Percentiles rank a stretch among this genome's conserved stretches.
These are phyloP conservation scores for Clitarchus hookeri DNA, from an alignment of 2,888 invertebrate species.

Conservation along the genomic window DNA sequence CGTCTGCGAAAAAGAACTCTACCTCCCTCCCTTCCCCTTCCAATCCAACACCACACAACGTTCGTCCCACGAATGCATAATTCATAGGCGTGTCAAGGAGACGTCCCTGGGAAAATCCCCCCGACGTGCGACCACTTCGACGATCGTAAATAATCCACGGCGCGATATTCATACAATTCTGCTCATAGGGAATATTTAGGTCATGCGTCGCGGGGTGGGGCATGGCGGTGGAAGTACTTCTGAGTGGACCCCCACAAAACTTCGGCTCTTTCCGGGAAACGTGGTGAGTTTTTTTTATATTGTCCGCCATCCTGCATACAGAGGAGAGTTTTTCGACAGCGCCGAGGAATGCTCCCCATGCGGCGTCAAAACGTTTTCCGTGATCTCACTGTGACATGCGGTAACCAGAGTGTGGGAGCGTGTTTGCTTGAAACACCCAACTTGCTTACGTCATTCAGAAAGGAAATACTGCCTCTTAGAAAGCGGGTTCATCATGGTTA, in stretches of 20 bases:
- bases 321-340: not conserved
- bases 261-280: not conserved
- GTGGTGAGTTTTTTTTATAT: not conserved
- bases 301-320: slow-evolving; percentile 34
- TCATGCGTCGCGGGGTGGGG: not conserved
- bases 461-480: not conserved
- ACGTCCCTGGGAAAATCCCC: not conserved
- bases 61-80: not conserved
- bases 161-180: not conserved
- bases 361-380: slow-evolving; percentile 6
- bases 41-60: no score
- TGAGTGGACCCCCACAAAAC: not conserved
- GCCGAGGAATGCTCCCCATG: not conserved
- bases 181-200: slow-evolving; percentile 2
- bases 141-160: slow-evolving; percentile 7
- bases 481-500: no score
- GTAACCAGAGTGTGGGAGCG: not conserved
- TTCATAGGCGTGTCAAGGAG: not conserved
- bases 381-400: not conserved
- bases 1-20: not conserved
- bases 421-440: not conserved
- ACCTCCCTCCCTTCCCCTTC: not conserved
- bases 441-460: not conserved
- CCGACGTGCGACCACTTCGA: not conserved
- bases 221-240: not conserved